Conservation (phyloP, 2,888 invertebrate genomes). For the Drosophila planitibia region DNA sequence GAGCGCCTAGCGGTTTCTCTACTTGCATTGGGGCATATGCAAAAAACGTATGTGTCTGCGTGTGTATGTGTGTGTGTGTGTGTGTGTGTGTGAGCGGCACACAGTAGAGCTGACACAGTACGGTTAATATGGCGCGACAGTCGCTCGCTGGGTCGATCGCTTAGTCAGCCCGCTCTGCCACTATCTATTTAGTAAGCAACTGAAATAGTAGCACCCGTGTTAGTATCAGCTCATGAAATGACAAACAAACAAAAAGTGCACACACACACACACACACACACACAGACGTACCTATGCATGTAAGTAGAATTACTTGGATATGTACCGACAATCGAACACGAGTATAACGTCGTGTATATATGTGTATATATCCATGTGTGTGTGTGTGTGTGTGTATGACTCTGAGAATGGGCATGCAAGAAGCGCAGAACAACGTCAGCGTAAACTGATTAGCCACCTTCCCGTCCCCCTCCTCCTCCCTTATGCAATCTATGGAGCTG, state of each 20-base stretch:
- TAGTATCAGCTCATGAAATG: constrained; percentile 75
- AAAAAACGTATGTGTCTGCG: constrained; percentile 37
- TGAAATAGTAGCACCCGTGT: constrained; percentile 82
- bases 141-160: constrained; percentile 65
- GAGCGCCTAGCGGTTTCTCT: constrained; percentile 54
- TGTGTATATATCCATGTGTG: constrained; percentile 1
- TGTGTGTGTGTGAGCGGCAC: constrained; percentile 31
- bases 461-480: not conserved
- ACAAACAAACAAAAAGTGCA: constrained; percentile 30
- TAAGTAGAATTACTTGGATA: constrained; percentile 62
- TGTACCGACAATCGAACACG: constrained; percentile 70
- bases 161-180: constrained; percentile 76
- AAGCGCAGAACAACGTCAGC: constrained; percentile 71
- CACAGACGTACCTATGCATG: constrained; percentile 12
- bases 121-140: constrained; percentile 75
- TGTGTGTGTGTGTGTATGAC: constrained; percentile 36
- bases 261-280: constrained; percentile 25
- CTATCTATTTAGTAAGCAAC: constrained; percentile 82
- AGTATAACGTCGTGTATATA: constrained; percentile 33
- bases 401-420: constrained; percentile 62
- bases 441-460: constrained; percentile 75
- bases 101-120: constrained; percentile 52
- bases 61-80: constrained; percentile 7
- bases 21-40: constrained; percentile 45
- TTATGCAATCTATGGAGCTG: constrained; percentile 51